Conservation (phyloP, 2,888 invertebrate species). For the Mythimna pallens region DNA sequence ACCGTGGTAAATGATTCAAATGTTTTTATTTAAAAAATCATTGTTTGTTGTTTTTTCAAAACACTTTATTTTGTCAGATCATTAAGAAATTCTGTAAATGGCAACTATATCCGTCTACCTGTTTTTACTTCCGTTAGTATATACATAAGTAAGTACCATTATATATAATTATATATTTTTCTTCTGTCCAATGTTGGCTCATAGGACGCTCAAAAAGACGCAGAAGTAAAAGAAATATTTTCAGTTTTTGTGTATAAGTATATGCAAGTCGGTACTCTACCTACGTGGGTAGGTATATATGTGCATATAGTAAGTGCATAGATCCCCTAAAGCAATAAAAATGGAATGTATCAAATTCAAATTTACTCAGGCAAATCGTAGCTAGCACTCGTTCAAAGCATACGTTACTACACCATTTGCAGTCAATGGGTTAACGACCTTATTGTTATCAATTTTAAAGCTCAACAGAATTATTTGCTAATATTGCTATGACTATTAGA, state of each 20-base stretch:
- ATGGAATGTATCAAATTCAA: conserved; percentile 38
- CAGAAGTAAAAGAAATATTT: not conserved
- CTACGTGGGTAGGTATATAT: not conserved
- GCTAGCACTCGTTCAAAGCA: conserved; percentile 39
- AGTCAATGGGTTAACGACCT: conserved; percentile 46
- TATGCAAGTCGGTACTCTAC: not conserved
- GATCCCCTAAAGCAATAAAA: conserved; percentile 13
- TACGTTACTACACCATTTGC: conserved; percentile 50
- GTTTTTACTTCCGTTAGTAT: no score
- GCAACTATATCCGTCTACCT: no score
- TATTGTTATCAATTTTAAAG: conserved; percentile 28
- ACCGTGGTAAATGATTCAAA: no score
- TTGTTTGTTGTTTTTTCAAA: not conserved
- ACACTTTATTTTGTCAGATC: not conserved
- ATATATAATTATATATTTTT: no score
- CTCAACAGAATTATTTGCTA: conserved; percentile 17
- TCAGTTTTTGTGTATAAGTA: no score
- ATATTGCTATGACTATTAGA: not conserved
- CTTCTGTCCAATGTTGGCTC: no score
- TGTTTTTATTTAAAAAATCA: not conserved
- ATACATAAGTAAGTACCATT: no score
- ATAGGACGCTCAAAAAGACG: not conserved
- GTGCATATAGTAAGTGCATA: not conserved
- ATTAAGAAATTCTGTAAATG: no score
- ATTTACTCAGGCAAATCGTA: conserved; percentile 38